Conservation (phyloP, 2,888 invertebrate genomes). For the Apodemia mormo region DNA sequence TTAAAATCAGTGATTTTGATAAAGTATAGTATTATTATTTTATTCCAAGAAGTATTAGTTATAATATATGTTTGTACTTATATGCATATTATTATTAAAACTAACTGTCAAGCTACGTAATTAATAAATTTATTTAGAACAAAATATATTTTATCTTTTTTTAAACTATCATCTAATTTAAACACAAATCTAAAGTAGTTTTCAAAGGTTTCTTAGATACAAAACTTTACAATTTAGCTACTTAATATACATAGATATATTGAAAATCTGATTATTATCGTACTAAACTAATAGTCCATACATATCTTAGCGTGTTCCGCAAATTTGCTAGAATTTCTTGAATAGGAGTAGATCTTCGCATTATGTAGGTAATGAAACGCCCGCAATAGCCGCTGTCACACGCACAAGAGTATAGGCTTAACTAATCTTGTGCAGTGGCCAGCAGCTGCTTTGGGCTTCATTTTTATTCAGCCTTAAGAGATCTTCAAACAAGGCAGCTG, state of each 20-base stretch:
- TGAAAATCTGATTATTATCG: background rate
- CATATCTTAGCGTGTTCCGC: background rate
- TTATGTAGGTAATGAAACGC: slow-evolving; percentile 79
- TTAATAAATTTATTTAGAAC: background rate
- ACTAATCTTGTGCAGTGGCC: slow-evolving; percentile 99
- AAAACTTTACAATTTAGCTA: background rate
- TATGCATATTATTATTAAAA: too few species aligned
- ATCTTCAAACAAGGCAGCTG: slow-evolving; percentile 21
- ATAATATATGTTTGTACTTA: too few species aligned
- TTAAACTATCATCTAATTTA: too few species aligned
- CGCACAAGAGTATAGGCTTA: slow-evolving; percentile 95
- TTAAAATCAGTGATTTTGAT: too few species aligned
- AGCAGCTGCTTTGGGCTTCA: slow-evolving; percentile 96
- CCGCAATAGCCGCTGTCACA: slow-evolving; percentile 99
- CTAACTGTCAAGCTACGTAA: too few species aligned
- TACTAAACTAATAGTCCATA: background rate
- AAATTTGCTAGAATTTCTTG: slow-evolving; percentile 10
- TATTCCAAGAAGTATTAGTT: too few species aligned
- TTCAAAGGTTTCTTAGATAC: background rate
- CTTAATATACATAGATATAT: background rate
- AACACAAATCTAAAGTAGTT: too few species aligned
- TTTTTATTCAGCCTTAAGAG: slow-evolving; percentile 40
- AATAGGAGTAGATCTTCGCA: slow-evolving; percentile 40
- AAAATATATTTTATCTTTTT: background rate
- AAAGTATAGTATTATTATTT: too few species aligned